Evolutionary conservation across 2,797 vertebrate species (phyloP), one percentile per base, ranked within the genome.

Genomic region (Poeciliopsis turneri): DNA sequence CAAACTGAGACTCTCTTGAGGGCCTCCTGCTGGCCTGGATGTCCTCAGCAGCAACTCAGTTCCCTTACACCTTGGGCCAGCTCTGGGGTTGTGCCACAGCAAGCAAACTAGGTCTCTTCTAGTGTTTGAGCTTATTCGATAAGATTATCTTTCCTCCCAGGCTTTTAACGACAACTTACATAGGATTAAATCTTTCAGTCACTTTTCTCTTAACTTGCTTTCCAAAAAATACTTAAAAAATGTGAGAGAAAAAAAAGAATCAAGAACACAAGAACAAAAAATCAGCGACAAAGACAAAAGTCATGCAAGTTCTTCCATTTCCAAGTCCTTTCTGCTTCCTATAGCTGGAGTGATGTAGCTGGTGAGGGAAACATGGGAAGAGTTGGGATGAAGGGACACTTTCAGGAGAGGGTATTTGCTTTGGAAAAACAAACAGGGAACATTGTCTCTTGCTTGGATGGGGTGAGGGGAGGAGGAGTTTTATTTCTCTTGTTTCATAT

Each of bases 291-390:
- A 84, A 92, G 86, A 93, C 89, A 89, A 93, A 41, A 76, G 79
- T 92, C 95, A 96, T 95, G 95, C 94, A 94, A 91, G 77, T 92
- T 94, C 89, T 92, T 95, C 93, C 91, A 89, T 93, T 94, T 86
- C 86, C 86, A 92, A 93, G 92, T 95, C 93, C 86, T 92, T 94
- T 94, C 88, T 92, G 92, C 87, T 93, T 89, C 91, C 90, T 93
- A 91, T 92, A 93, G 90, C 86, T 93, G 92, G 91, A 91, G 90
- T 90, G 90, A 88, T 87, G 86, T 80, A 87, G 89, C 87, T 59
- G 73, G 84, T 75, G 84, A 86, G 75, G 82, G 87, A 81, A 74
- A 80, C 91, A 83, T 78, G 84, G 85, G 90, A 80, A 73, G 73
- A 85, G 84, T 80, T 51, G 79, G 77, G 80, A 79, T 70, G 70